A percentile compares a stretch with the other conserved stretches of the same genome.
phyloP scores from a whole-genome alignment of 2,797 vertebrate species.

The Artibeus lituratus region DNA sequence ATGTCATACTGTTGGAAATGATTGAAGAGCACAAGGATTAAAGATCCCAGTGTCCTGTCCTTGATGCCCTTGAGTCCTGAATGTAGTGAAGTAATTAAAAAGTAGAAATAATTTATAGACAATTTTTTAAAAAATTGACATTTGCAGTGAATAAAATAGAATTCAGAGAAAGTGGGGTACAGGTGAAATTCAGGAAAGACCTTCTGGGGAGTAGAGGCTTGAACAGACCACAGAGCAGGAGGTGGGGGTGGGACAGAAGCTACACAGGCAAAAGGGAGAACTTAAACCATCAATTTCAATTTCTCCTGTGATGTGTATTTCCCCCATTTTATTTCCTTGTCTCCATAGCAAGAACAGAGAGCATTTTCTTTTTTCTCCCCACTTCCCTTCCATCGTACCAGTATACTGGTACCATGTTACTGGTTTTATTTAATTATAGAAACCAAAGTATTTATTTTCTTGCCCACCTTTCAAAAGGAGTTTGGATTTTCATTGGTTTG shows the following conservation, averaged over 20 bases:
- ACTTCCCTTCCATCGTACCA: not conserved
- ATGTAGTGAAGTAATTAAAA: not conserved
- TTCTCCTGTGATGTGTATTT: not conserved
- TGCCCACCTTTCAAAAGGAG: not conserved
- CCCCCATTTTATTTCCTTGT: not conserved
- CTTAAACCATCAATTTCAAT: not conserved
- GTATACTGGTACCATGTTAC: not conserved
- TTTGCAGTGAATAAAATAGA: not conserved
- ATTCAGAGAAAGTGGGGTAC: not conserved
- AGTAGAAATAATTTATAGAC: not conserved
- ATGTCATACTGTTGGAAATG: not conserved
- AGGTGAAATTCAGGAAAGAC: not conserved
- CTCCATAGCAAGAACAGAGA: not conserved
- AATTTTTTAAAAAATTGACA: not conserved
- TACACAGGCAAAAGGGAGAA: not conserved
- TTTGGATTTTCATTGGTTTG: not conserved
- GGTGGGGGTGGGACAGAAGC: not conserved
- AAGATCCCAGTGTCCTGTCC: not conserved
- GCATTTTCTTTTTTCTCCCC: not conserved
- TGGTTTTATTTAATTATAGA: not conserved
- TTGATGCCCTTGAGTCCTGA: not conserved
- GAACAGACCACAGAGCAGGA: not conserved
- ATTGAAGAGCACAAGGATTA: not conserved
- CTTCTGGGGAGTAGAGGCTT: not conserved
- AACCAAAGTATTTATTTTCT: conserved; percentile 13